Percentiles rank a stretch among this genome's conserved stretches.
Conservation (phyloP, 2,797 vertebrate species). For the Pogonophryne albipinna region DNA sequence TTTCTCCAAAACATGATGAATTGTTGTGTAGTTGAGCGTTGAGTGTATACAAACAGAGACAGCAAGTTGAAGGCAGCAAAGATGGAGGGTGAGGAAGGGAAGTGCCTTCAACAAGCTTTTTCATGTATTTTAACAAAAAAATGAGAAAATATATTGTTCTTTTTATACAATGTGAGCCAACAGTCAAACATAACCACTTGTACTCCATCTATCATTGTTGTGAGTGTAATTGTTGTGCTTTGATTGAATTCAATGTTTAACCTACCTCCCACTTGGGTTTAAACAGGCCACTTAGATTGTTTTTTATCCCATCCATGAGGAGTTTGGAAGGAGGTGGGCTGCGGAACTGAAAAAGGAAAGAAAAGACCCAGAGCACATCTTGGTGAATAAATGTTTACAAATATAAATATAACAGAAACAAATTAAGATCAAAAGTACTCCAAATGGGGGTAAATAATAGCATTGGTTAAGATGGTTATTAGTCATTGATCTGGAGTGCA, state of each 20-base stretch:
- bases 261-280: constrained; percentile 88
- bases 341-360: constrained; percentile 76
- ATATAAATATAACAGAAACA: not conserved
- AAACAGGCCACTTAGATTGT: constrained; percentile 90
- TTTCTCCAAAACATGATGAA: constrained; percentile 48
- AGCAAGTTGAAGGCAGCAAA: constrained; percentile 2
- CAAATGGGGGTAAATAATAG: not conserved
- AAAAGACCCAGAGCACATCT: not conserved
- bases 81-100: not conserved
- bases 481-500: not conserved
- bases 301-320: constrained; percentile 87
- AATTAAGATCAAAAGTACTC: not conserved
- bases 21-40: constrained; percentile 30
- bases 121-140: constrained; percentile 2
- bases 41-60: constrained; percentile 14
- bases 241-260: constrained; percentile 1
- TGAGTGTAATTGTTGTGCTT: not conserved
- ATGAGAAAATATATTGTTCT: not conserved
- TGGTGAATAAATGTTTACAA: constrained; percentile 23
- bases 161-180: not conserved
- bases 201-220: not conserved
- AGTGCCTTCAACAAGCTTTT: constrained; percentile 26
- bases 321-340: constrained; percentile 56
- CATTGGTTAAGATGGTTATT: not conserved
- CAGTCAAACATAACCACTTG: not conserved